These are phyloP conservation scores for Triplophysa dalaica DNA, from an alignment of 2,113 vertebrate species.

Conservation along the genomic window DNA sequence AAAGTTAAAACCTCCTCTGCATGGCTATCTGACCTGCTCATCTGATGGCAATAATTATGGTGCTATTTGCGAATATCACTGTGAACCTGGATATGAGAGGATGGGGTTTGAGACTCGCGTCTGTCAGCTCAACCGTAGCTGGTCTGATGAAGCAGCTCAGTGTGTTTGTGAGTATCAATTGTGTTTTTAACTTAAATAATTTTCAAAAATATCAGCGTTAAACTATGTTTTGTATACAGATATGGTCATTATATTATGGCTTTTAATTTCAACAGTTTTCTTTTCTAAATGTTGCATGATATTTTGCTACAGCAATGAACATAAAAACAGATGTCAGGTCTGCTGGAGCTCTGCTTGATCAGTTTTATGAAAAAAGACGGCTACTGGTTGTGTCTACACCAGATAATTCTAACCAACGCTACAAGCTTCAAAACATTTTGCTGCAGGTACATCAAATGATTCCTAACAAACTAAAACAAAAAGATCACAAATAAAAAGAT, in stretches of 20 bases:
- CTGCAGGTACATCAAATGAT: constrained; percentile 79
- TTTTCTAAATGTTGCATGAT: not conserved
- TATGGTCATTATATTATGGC: not conserved
- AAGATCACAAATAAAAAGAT: not conserved
- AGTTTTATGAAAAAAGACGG: constrained; percentile 89
- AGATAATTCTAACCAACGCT: constrained; percentile 79
- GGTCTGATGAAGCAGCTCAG: constrained; percentile 77
- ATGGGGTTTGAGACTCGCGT: constrained; percentile 77
- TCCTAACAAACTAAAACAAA: not conserved
- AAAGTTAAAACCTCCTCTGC: constrained; percentile 76
- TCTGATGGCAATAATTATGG: constrained; percentile 88
- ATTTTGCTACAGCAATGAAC: constrained; percentile 78
- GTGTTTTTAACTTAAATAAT: not conserved
- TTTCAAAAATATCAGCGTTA: not conserved
- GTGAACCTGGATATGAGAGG: constrained; percentile 85
- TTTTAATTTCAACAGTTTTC: not conserved
- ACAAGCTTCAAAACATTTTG: constrained; percentile 90
- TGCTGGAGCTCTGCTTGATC: constrained; percentile 81
- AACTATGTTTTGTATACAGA: not conserved
- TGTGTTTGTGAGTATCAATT: constrained; percentile 80
- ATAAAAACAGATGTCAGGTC: constrained; percentile 85
- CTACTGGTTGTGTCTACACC: constrained; percentile 90
- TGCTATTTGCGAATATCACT: constrained; percentile 86
- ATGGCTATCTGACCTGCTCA: constrained; percentile 86
- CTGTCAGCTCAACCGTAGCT: constrained; percentile 85